These are phyloP conservation scores for Cyanoliseus patagonus DNA, from an alignment of 2,113 vertebrate species.

Conservation along the genomic window DNA sequence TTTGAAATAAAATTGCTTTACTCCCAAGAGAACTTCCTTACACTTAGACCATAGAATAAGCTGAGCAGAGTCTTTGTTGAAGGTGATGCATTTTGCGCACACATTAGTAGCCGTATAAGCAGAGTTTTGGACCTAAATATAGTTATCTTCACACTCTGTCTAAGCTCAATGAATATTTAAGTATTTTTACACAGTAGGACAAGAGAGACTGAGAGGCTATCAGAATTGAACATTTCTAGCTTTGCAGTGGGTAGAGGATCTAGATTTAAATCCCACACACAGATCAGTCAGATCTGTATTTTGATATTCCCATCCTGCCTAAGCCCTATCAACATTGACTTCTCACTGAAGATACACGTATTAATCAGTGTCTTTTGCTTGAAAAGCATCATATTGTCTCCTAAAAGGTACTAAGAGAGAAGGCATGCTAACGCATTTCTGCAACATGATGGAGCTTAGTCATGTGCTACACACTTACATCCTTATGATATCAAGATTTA, in stretches of 20 bases:
- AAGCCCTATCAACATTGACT: neutral
- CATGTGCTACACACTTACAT: neutral
- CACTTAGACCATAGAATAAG: neutral
- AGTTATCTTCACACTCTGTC: neutral
- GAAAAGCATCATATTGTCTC: neutral
- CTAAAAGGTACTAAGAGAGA: neutral
- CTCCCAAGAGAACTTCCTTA: neutral
- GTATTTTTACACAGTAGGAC: neutral
- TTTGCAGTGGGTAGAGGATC: neutral
- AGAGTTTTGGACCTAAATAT: neutral
- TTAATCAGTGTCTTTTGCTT: neutral
- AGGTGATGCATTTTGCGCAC: neutral
- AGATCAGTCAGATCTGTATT: neutral
- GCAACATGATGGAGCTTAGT: neutral
- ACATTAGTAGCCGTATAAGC: neutral
- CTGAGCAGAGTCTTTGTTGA: neutral
- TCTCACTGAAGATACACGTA: neutral
- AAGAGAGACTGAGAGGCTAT: neutral
- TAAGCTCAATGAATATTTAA: slow-evolving; percentile 23
- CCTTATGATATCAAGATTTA: neutral
- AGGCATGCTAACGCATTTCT: neutral
- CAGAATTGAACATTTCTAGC: neutral
- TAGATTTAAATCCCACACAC: neutral
- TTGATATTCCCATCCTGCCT: neutral
- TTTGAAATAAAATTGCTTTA: neutral